These are phyloP conservation scores for Cirrhinus mrigala DNA, from an alignment of 2,797 vertebrate genomes.

Conservation along the genomic window DNA sequence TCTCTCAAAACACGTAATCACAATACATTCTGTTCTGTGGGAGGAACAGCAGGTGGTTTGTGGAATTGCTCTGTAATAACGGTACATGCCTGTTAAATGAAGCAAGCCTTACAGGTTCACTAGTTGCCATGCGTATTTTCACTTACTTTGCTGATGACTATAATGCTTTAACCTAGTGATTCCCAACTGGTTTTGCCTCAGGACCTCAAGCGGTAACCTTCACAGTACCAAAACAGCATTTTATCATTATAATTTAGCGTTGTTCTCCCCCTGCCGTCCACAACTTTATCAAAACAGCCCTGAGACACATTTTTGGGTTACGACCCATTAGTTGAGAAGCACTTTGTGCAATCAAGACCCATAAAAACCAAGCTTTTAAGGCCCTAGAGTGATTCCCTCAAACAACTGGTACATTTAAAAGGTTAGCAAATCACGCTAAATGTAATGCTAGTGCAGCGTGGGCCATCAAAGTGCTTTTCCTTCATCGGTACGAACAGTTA, in stretches of 20 bases:
- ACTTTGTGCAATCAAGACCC: constrained; percentile 11
- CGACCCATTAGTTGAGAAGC: not conserved
- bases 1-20: not conserved
- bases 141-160: not conserved
- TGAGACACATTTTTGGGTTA: constrained; percentile 2
- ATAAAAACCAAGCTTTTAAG: constrained; percentile 2
- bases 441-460: not conserved
- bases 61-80: not conserved
- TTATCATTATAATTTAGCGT: not conserved
- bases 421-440: constrained; percentile 4
- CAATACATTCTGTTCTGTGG: not conserved
- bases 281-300: constrained; percentile 11
- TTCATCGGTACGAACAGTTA: constrained; percentile 5
- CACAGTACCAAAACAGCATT: not conserved
- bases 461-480: not conserved
- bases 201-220: not conserved
- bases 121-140: not conserved
- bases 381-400: not conserved
- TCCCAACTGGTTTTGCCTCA: not conserved
- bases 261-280: not conserved
- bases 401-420: not conserved
- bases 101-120: not conserved
- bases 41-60: constrained; percentile 26
- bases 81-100: constrained; percentile 7
- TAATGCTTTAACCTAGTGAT: not conserved